These are phyloP conservation scores for Aphelenchoides avenae DNA, from an alignment of 1,140 invertebrate species.

Conservation along the genomic window DNA sequence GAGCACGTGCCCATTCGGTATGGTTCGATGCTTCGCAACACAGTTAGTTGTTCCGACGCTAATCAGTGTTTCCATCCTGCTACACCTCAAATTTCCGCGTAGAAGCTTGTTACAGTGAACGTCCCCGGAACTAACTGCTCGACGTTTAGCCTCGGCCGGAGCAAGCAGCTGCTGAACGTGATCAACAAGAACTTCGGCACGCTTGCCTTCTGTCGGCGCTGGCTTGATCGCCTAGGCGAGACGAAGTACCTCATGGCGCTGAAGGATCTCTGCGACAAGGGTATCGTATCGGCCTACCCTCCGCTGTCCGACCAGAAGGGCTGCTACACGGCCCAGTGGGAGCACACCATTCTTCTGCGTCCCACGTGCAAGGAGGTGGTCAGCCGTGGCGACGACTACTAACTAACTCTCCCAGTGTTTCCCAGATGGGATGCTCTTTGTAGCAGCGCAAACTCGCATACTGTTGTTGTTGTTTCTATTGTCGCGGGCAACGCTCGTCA, in stretches of 20 bases:
- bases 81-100: not conserved
- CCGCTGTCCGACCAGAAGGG: conserved; percentile 95
- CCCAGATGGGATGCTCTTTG: too few relatives aligned
- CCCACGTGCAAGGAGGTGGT: conserved; percentile 88
- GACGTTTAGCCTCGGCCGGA: conserved; percentile 59
- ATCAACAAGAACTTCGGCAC: conserved; percentile 98
- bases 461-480: too few relatives aligned
- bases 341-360: conserved; percentile 93
- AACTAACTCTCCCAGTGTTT: too few relatives aligned
- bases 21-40: too few relatives aligned
- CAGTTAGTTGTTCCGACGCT: too few relatives aligned
- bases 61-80: conserved; percentile 60
- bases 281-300: conserved; percentile 90
- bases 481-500: too few relatives aligned
- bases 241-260: conserved; percentile 96
- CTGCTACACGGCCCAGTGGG: conserved; percentile 97
- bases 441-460: too few relatives aligned
- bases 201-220: conserved; percentile 94
- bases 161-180: conserved; percentile 83
- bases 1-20: conserved; percentile 52
- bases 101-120: too few relatives aligned
- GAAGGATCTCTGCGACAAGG: conserved; percentile 94
- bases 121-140: too few relatives aligned
- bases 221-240: conserved; percentile 92
- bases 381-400: conserved; percentile 42